Percentiles rank a stretch among this genome's conserved stretches.
Evolutionary conservation across 2,888 invertebrate species (phyloP).

Genomic region (Acanthosepion pharaonis): DNA sequence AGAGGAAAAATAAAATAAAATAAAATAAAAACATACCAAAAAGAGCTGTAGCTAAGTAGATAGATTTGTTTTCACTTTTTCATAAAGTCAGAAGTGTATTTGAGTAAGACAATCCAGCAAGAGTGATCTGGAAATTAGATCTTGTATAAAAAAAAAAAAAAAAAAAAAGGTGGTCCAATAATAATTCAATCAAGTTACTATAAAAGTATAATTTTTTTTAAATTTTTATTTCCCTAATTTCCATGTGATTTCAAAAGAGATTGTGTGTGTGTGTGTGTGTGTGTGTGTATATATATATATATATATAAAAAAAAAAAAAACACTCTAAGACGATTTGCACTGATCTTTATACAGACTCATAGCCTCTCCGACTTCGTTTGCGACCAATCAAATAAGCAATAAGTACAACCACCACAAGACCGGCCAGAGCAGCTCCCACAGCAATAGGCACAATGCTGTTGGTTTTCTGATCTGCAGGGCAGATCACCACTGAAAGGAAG

Average conservation of each 20-base stretch:
- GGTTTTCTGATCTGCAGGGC: constrained; percentile 70
- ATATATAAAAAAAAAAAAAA: background rate
- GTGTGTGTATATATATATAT: too few relatives aligned
- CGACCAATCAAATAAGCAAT: constrained; percentile 94
- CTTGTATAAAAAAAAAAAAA: background rate
- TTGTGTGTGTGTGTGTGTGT: too few relatives aligned
- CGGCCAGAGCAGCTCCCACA: constrained; percentile 93
- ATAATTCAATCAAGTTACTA: background rate
- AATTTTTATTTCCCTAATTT: background rate
- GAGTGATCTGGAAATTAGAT: background rate
- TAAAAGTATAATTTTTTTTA: background rate
- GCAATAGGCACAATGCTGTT: constrained; percentile 96
- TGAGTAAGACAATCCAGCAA: too few relatives aligned
- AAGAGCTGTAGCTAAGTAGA: too few relatives aligned
- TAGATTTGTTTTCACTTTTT: too few relatives aligned
- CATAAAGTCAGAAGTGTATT: too few relatives aligned
- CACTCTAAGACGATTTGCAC: background rate
- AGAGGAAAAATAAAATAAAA: too few relatives aligned
- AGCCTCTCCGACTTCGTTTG: constrained; percentile 69
- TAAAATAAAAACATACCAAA: too few relatives aligned
- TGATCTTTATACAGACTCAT: constrained; percentile 69
- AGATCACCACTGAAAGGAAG: constrained; percentile 55
- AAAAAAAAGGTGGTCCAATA: background rate
- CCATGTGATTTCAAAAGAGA: background rate
- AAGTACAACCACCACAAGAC: constrained; percentile 90